Evolutionary conservation across 92 coral and sea anemone genomes (phyloP).

Genomic region (Umimayanthus kanabou): DNA sequence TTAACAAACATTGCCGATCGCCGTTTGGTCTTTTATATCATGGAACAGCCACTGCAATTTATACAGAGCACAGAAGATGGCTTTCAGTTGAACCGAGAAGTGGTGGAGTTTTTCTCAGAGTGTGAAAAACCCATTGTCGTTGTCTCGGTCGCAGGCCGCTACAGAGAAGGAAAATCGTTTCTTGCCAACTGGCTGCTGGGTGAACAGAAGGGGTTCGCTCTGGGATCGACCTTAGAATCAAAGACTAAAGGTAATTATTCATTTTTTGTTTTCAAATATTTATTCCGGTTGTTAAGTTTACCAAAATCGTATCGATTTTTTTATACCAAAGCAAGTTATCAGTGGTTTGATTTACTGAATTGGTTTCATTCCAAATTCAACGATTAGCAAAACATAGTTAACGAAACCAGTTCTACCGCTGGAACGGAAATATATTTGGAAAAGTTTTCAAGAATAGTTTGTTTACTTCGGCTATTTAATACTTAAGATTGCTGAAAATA

Average conservation of each 20-base stretch:
- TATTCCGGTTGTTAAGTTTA: no score
- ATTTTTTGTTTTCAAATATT: background rate
- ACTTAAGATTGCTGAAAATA: no score
- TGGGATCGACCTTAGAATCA: constrained; percentile 33
- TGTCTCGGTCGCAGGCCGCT: constrained; percentile 29
- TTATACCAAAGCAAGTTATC: no score
- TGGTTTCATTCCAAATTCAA: no score
- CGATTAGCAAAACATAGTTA: no score
- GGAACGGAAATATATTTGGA: no score
- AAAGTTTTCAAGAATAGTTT: no score
- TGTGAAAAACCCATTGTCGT: constrained; percentile 30
- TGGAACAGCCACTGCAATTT: constrained; percentile 25
- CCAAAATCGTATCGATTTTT: no score
- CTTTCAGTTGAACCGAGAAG: constrained; percentile 25
- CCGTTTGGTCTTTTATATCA: background rate
- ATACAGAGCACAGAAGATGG: constrained; percentile 35
- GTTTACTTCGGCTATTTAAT: no score
- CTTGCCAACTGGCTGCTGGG: constrained; percentile 35
- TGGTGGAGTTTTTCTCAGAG: background rate
- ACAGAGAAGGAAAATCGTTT: constrained; percentile 39
- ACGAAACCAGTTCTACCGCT: no score
- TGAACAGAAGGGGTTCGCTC: constrained; percentile 37
- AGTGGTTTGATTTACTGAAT: no score
- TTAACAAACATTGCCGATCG: background rate
- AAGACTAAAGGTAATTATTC: constrained; percentile 19